Percentiles rank a stretch among this genome's conserved stretches.
Evolutionary conservation across 1,140 invertebrate genomes (phyloP).

Genomic region (Armadillidium nasatum): DNA sequence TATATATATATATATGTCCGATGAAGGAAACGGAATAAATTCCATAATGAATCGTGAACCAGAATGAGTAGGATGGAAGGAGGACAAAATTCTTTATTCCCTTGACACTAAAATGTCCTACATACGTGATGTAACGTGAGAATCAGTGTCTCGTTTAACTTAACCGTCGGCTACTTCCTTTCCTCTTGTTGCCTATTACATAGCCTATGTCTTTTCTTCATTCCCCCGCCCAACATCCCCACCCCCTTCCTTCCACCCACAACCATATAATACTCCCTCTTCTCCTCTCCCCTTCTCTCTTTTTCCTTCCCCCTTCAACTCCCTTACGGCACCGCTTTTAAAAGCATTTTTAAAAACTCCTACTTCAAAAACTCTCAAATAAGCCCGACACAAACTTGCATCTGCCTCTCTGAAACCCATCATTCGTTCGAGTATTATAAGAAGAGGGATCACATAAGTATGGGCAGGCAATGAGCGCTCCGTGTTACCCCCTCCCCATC

Average conservation of each 20-base stretch:
- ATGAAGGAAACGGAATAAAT: too few relatives aligned
- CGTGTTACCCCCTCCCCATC: background rate
- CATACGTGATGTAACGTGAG: conserved; percentile 8
- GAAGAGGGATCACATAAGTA: background rate
- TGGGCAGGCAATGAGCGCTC: background rate
- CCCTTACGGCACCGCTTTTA: background rate
- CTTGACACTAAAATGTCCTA: background rate
- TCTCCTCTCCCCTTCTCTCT: background rate
- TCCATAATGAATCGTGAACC: background rate
- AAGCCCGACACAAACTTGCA: background rate
- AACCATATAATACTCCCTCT: background rate
- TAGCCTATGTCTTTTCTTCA: background rate
- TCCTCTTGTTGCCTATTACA: conserved; percentile 18
- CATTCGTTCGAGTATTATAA: background rate
- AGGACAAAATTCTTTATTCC: background rate
- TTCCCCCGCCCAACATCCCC: conserved; percentile 8
- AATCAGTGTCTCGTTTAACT: conserved; percentile 8
- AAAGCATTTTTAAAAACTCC: background rate
- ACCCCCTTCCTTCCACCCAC: background rate
- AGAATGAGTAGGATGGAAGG: background rate
- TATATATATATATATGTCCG: too few relatives aligned
- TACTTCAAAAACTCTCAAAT: background rate
- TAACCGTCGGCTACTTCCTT: conserved; percentile 12
- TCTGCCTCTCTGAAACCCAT: background rate
- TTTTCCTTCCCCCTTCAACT: background rate